Conservation (phyloP, 2,888 invertebrate species). For the Agrypnus murinus region DNA sequence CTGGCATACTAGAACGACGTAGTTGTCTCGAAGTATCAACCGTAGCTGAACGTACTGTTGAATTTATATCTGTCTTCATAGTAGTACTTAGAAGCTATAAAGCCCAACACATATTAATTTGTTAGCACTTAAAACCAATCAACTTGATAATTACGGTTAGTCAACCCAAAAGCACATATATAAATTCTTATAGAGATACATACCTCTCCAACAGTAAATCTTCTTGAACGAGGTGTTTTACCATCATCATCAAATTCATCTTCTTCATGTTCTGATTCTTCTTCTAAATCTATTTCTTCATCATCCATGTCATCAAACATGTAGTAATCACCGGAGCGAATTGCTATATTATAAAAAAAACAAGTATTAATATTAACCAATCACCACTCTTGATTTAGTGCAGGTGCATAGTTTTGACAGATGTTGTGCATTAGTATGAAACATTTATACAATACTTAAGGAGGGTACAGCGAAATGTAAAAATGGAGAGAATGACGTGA, state of each 20-base stretch:
- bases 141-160: not conserved
- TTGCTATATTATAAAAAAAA: slow-evolving; percentile 77
- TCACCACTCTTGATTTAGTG: not conserved
- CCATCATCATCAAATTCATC: slow-evolving; percentile 59
- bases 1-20: slow-evolving; percentile 68
- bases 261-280: slow-evolving; percentile 59
- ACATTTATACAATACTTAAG: no score
- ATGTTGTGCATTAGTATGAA: no score
- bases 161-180: no score
- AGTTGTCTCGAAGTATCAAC: slow-evolving; percentile 53
- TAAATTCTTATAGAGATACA: slow-evolving; percentile 33
- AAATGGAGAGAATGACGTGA: no score
- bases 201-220: slow-evolving; percentile 65
- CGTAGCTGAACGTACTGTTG: slow-evolving; percentile 69
- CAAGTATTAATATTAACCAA: not conserved
- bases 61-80: slow-evolving; percentile 83
- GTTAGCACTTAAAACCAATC: not conserved
- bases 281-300: slow-evolving; percentile 79
- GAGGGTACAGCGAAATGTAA: no score
- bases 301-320: slow-evolving; percentile 98
- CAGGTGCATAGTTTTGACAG: no score
- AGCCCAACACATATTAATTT: slow-evolving; percentile 26
- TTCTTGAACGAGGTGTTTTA: slow-evolving; percentile 41
- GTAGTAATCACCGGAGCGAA: slow-evolving; percentile 98
- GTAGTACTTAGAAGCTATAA: slow-evolving; percentile 84